These are phyloP conservation scores for Linurgus olivaceus DNA, from an alignment of 2,797 vertebrate genomes.

Conservation along the genomic window DNA sequence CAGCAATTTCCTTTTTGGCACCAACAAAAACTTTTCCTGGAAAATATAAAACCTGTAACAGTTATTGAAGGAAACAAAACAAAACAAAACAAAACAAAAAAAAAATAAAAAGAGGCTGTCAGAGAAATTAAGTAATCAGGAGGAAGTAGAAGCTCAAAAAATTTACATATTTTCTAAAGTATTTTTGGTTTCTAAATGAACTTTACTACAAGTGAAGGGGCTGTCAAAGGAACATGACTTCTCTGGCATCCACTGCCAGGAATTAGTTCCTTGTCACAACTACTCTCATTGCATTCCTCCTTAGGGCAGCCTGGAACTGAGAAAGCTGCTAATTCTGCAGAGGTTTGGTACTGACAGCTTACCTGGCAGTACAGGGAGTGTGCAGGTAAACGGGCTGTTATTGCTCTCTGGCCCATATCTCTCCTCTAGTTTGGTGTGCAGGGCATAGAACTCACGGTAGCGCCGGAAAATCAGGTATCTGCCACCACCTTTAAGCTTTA, in stretches of 20 bases:
- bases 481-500: constrained; percentile 89
- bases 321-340: neutral
- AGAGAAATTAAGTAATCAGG: neutral
- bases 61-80: neutral
- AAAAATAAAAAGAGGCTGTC: neutral
- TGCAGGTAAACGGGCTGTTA: constrained; percentile 74
- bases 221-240: neutral
- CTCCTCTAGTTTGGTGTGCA: constrained; percentile 86
- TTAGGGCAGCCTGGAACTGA: neutral
- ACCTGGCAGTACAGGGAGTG: constrained; percentile 87
- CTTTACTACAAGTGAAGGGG: neutral
- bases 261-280: neutral
- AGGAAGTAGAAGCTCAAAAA: neutral
- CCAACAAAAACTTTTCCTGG: constrained; percentile 91
- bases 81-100: neutral
- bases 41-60: constrained; percentile 1
- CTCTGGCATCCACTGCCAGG: neutral
- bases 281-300: neutral
- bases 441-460: constrained; percentile 86
- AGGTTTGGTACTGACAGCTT: neutral
- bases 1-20: constrained; percentile 91
- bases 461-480: constrained; percentile 94
- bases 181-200: neutral
- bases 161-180: neutral
- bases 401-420: constrained; percentile 80